phyloP scores from a whole-genome alignment of 2,113 vertebrate species.

The Clarias gariepinus region DNA sequence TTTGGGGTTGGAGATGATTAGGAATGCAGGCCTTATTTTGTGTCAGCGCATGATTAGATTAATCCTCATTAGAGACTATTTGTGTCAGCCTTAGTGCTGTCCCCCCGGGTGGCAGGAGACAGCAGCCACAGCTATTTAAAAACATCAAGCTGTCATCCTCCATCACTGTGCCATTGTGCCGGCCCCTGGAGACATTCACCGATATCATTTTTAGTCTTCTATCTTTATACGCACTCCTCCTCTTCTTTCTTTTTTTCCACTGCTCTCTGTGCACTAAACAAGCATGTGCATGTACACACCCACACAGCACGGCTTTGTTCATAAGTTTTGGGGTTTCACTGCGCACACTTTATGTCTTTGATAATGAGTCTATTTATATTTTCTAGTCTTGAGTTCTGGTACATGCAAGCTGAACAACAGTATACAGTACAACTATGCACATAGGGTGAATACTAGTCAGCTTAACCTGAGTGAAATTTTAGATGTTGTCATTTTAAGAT shows the following conservation, averaged over 20 bases:
- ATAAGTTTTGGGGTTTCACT: slow-evolving; percentile 24
- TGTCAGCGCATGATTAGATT: slow-evolving; percentile 77
- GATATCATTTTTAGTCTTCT: slow-evolving; percentile 55
- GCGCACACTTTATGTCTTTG: slow-evolving; percentile 24
- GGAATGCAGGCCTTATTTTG: slow-evolving; percentile 67
- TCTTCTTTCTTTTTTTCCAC: not conserved
- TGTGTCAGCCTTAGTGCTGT: slow-evolving; percentile 67
- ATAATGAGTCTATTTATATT: not conserved
- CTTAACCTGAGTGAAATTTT: no score
- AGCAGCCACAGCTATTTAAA: slow-evolving; percentile 75
- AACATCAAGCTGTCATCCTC: slow-evolving; percentile 70
- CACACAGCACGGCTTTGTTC: slow-evolving; percentile 22
- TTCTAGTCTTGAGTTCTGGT: not conserved
- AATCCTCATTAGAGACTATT: slow-evolving; percentile 79
- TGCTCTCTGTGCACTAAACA: slow-evolving; percentile 18
- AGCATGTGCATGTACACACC: not conserved
- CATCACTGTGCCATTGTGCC: slow-evolving; percentile 58
- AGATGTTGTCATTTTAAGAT: not conserved
- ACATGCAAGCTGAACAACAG: not conserved
- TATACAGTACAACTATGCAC: not conserved
- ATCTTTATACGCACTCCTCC: slow-evolving; percentile 45
- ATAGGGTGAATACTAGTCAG: not conserved
- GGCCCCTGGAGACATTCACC: slow-evolving; percentile 55
- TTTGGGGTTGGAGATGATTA: slow-evolving; percentile 64
- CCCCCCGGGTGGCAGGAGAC: slow-evolving; percentile 65